phyloP scores from a whole-genome alignment of 2,888 invertebrate species.

The Gastrophysa polygoni region DNA sequence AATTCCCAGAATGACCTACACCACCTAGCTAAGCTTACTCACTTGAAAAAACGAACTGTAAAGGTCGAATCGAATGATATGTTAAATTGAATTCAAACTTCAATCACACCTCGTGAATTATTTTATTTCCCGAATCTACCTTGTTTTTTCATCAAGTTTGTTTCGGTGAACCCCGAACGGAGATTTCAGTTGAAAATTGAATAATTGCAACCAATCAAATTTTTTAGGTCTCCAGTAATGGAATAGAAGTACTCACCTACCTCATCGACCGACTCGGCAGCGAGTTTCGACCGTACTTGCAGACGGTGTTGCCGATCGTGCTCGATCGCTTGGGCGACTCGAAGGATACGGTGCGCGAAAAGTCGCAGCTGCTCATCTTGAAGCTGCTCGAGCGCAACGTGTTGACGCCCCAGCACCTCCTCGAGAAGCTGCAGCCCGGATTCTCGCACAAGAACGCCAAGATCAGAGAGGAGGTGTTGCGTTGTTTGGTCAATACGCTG shows the following conservation, averaged over 20 bases:
- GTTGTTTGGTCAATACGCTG: constrained; percentile 80
- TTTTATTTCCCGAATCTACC: too few relatives aligned
- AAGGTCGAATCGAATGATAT: too few relatives aligned
- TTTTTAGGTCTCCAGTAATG: constrained; percentile 93
- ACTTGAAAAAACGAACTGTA: too few relatives aligned
- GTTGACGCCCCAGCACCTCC: constrained; percentile 69
- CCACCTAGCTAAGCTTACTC: too few relatives aligned
- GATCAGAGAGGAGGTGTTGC: constrained; percentile 86
- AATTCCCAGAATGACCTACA: too few relatives aligned
- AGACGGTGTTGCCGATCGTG: constrained; percentile 80
- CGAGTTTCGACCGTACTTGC: constrained; percentile 86
- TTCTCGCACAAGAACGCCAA: constrained; percentile 91
- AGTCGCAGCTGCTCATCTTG: constrained; percentile 73
- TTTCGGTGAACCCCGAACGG: too few relatives aligned
- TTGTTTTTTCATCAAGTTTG: too few relatives aligned
- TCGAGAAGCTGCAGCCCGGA: constrained; percentile 72
- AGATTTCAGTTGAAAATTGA: too few relatives aligned
- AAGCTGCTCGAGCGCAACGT: constrained; percentile 77
- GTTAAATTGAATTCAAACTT: too few relatives aligned
- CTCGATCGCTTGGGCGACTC: constrained; percentile 75
- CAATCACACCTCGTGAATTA: too few relatives aligned
- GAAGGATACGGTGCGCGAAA: constrained; percentile 64
- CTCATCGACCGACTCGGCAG: constrained; percentile 85
- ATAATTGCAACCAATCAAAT: too few relatives aligned
- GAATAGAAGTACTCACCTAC: constrained; percentile 84